These are phyloP conservation scores for Callopanchax toddi DNA, from an alignment of 2,113 vertebrate genomes.

Conservation along the genomic window DNA sequence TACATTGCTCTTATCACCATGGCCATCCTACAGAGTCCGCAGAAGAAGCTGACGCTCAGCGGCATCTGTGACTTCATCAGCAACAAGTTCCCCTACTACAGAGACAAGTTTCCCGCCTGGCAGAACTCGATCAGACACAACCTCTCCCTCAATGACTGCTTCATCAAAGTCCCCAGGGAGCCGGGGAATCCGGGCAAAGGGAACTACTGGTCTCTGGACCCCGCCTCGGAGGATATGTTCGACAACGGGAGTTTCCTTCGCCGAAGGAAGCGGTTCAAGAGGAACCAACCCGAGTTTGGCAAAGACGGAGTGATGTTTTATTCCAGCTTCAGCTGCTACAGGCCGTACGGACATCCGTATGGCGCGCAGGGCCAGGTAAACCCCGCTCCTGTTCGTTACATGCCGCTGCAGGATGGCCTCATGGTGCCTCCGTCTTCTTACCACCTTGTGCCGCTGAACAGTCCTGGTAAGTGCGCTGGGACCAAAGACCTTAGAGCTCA, in stretches of 20 bases:
- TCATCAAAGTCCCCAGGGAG: constrained; percentile 94
- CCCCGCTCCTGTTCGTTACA: constrained; percentile 62
- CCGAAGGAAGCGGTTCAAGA: constrained; percentile 90
- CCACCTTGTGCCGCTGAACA: constrained; percentile 46
- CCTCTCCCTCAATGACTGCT: constrained; percentile 96
- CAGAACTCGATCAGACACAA: constrained; percentile 97
- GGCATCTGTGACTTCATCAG: constrained; percentile 94
- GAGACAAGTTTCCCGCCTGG: constrained; percentile 90
- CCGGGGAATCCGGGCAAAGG: constrained; percentile 95
- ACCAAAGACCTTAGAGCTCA: constrained; percentile 54
- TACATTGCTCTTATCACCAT: constrained; percentile 95
- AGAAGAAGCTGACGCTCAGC: constrained; percentile 87
- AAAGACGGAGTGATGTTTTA: constrained; percentile 79
- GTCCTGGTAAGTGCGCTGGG: constrained; percentile 40
- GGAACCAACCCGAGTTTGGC: constrained; percentile 72
- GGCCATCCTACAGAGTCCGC: constrained; percentile 90
- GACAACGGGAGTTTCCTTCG: constrained; percentile 91
- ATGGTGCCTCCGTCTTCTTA: constrained; percentile 62
- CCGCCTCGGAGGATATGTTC: constrained; percentile 91
- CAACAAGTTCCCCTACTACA: constrained; percentile 90
- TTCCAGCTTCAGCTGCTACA: constrained; percentile 68
- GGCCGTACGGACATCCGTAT: constrained; percentile 75
- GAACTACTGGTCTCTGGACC: constrained; percentile 93
- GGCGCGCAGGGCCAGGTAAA: constrained; percentile 62
- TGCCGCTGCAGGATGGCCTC: constrained; percentile 69